phyloP scores from a whole-genome alignment of 2,888 invertebrate genomes.

The Rhagium mordax region DNA sequence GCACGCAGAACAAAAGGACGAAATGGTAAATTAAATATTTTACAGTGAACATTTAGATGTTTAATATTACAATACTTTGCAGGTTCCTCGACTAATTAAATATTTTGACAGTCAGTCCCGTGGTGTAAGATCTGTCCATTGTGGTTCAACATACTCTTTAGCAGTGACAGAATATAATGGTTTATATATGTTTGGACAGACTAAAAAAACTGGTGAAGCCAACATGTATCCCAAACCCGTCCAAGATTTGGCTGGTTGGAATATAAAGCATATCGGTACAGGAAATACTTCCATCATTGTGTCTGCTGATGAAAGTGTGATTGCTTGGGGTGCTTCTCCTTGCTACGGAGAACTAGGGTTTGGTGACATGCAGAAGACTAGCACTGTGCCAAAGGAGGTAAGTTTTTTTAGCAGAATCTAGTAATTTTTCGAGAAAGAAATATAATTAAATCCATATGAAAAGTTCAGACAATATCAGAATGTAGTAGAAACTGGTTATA shows the following conservation, averaged over 20 bases:
- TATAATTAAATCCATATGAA: too few species aligned
- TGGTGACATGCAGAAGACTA: conserved; percentile 87
- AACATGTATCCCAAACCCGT: conserved; percentile 98
- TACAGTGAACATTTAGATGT: not conserved
- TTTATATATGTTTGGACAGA: conserved; percentile 90
- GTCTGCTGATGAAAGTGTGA: conserved; percentile 91
- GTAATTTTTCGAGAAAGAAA: too few species aligned
- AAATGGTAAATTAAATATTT: conserved; percentile 75
- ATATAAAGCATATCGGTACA: conserved; percentile 87
- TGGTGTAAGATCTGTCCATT: conserved; percentile 85
- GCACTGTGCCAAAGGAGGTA: conserved; percentile 92
- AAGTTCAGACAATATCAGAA: too few species aligned
- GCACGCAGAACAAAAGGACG: conserved; percentile 94
- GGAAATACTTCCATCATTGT: conserved; percentile 89
- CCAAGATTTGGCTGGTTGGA: conserved; percentile 95
- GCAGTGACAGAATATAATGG: conserved; percentile 85
- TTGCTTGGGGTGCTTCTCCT: conserved; percentile 95
- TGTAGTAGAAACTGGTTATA: too few species aligned
- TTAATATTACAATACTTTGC: conserved; percentile 30
- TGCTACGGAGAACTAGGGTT: conserved; percentile 95
- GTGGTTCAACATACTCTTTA: conserved; percentile 90
- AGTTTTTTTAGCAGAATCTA: conserved; percentile 7
- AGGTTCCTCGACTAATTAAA: conserved; percentile 83
- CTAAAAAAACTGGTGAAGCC: conserved; percentile 94
- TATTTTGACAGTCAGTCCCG: conserved; percentile 90